Conservation (phyloP, 2,797 vertebrate genomes). For the Discoglossus pictus region DNA sequence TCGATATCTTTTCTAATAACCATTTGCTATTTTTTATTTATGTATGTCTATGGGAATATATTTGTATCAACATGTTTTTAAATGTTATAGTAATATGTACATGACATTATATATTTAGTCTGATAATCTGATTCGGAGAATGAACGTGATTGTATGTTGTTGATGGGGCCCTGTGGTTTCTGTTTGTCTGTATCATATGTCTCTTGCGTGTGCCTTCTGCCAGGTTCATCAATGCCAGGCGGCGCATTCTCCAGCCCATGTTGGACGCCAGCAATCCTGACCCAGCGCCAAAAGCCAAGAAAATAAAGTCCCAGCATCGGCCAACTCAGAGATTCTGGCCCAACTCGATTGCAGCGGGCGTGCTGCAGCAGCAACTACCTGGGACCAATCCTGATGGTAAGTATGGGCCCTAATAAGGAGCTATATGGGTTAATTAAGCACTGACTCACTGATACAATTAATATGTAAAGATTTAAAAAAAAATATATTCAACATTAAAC, state of each 20-base stretch:
- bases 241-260: slow-evolving; percentile 97
- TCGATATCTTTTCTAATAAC: too few relatives aligned
- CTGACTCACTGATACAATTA: background rate
- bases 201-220: background rate
- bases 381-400: slow-evolving; percentile 88
- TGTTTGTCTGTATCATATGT: background rate
- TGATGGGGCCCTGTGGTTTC: too few relatives aligned
- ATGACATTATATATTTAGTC: too few relatives aligned
- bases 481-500: too few relatives aligned
- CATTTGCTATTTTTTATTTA: too few relatives aligned
- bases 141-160: too few relatives aligned
- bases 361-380: slow-evolving; percentile 87
- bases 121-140: too few relatives aligned
- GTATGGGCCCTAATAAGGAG: slow-evolving; percentile 51
- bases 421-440: background rate
- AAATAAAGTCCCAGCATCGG: slow-evolving; percentile 97
- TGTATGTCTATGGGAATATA: too few relatives aligned
- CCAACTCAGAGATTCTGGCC: slow-evolving; percentile 98
- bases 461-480: too few relatives aligned
- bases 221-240: slow-evolving; percentile 97
- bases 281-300: slow-evolving; percentile 96
- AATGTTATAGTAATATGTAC: too few relatives aligned
- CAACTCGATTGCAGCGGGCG: slow-evolving; percentile 94
- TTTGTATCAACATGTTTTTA: too few relatives aligned
- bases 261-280: slow-evolving; percentile 96